A percentile compares a stretch with the other conserved stretches of the same genome.
Evolutionary conservation across 2,888 invertebrate genomes (phyloP).

Genomic region (Timema cristinae): DNA sequence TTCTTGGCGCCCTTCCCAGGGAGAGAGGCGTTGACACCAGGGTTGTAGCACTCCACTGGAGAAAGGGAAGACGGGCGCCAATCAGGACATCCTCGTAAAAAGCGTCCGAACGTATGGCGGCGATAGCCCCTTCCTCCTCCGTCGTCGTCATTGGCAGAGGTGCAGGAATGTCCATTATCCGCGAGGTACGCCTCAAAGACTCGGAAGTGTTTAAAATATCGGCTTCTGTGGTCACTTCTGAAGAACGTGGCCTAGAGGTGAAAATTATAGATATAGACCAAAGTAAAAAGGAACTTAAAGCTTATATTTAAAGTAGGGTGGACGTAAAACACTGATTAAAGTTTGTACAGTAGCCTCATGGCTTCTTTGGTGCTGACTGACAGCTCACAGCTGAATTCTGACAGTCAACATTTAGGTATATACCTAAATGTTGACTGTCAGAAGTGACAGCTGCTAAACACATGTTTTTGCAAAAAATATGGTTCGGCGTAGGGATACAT

Average conservation of each 20-base stretch:
- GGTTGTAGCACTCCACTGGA: conserved; percentile 27
- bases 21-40: conserved; percentile 20
- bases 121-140: conserved; percentile 24
- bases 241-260: conserved; percentile 10
- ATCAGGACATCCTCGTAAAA: conserved; percentile 41
- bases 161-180: conserved; percentile 25
- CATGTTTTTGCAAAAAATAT: no score
- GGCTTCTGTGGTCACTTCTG: conserved; percentile 13
- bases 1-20: conserved; percentile 18
- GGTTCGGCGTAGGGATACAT: no score
- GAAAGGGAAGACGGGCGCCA: conserved; percentile 32
- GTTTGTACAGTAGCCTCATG: no score
- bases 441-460: no score
- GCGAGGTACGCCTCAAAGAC: conserved; percentile 22
- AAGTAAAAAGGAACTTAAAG: no score
- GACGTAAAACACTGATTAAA: no score
- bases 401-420: no score
- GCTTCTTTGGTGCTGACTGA: no score
- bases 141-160: conserved; percentile 19
- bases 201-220: conserved; percentile 12
- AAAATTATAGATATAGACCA: no score
- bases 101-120: conserved; percentile 37
- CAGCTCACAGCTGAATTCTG: no score
- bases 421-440: no score
- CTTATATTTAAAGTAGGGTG: no score